A percentile compares a stretch with the other conserved stretches of the same genome.
These are phyloP conservation scores for Drosophila putrida DNA, from an alignment of 2,888 invertebrate species.

Conservation along the genomic window DNA sequence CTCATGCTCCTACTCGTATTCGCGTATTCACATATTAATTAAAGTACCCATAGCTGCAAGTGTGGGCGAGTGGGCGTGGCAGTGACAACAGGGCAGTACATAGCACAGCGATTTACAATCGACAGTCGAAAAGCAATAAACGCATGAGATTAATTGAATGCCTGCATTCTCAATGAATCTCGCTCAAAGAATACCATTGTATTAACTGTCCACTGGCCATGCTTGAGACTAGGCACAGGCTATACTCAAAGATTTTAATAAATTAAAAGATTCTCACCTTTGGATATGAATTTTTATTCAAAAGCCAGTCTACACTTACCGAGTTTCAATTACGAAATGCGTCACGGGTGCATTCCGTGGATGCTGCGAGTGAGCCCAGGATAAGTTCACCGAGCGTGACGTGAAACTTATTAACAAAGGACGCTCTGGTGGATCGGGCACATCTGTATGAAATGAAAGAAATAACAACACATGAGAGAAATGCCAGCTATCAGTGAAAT, in stretches of 20 bases:
- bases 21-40: slow-evolving; percentile 72
- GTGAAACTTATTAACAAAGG: slow-evolving; percentile 91
- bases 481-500: slow-evolving; percentile 67
- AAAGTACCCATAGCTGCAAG: slow-evolving; percentile 45
- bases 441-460: slow-evolving; percentile 86
- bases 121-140: slow-evolving; percentile 50
- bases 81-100: slow-evolving; percentile 14
- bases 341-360: slow-evolving; percentile 89
- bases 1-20: slow-evolving; percentile 11
- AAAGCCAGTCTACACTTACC: slow-evolving; percentile 87
- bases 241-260: background rate
- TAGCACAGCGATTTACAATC: slow-evolving; percentile 10
- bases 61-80: slow-evolving; percentile 26
- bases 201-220: background rate
- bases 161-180: slow-evolving; percentile 4
- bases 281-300: background rate
- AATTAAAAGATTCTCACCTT: background rate
- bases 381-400: slow-evolving; percentile 90
- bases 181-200: background rate
- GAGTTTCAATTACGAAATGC: slow-evolving; percentile 90
- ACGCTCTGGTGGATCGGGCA: slow-evolving; percentile 90
- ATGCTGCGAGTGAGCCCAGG: slow-evolving; percentile 91
- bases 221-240: background rate
- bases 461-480: slow-evolving; percentile 52
- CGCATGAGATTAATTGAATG: slow-evolving; percentile 35